These are phyloP conservation scores for Thereva nobilitata DNA, from an alignment of 2,888 invertebrate species.

Conservation along the genomic window DNA sequence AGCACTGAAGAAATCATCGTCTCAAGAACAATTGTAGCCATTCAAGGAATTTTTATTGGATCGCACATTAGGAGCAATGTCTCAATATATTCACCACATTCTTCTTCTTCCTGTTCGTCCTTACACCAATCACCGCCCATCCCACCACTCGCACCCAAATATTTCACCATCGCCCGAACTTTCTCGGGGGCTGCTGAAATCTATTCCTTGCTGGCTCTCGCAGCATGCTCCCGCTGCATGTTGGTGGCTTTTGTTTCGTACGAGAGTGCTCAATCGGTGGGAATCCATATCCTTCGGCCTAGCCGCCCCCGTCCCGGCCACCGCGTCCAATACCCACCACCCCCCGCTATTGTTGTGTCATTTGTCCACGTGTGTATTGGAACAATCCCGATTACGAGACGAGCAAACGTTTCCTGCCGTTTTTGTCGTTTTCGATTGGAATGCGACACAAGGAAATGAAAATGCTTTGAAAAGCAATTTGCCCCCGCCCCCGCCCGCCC, in stretches of 20 bases:
- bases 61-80: slow-evolving; percentile 28
- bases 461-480: slow-evolving; percentile 32
- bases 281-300: too few relatives aligned
- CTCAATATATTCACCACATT: slow-evolving; percentile 22
- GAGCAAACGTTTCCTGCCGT: neutral
- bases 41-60: slow-evolving; percentile 31
- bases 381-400: neutral
- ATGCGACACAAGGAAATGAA: slow-evolving; percentile 29
- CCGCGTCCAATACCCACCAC: neutral
- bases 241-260: too few relatives aligned
- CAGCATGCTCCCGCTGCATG: too few relatives aligned
- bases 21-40: slow-evolving; percentile 16
- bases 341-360: slow-evolving; percentile 16
- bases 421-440: slow-evolving; percentile 17
- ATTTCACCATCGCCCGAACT: too few relatives aligned
- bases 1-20: slow-evolving; percentile 13
- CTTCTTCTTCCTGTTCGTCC: neutral
- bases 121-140: neutral
- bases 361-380: slow-evolving; percentile 14
- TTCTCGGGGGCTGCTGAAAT: too few relatives aligned
- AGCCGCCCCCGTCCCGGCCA: too few relatives aligned
- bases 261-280: too few relatives aligned
- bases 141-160: too few relatives aligned
- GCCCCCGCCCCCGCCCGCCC: slow-evolving; percentile 1
- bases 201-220: too few relatives aligned